Evolutionary conservation across 2,888 invertebrate species (phyloP), one percentile per base, ranked within the genome.

Genomic region (Idaea biselata): DNA sequence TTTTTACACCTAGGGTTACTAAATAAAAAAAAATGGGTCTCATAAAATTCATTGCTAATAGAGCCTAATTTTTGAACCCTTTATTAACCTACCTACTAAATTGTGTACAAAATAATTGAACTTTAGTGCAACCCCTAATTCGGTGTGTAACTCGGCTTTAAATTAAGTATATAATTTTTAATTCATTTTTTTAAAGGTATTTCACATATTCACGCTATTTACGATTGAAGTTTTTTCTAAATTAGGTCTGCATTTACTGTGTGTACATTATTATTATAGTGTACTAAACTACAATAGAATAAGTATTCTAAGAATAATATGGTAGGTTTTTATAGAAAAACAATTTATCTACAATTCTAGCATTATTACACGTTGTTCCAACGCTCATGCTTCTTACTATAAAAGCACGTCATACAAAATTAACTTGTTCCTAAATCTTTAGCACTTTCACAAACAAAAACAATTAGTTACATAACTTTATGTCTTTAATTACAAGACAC

Each of bases 381-480:
- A 44, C 44, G 11, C 11, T 44, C 3, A 14, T 8, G 14, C 44
- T 14, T 8, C 44, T 44, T 44, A 44, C 44, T 44, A 44, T 44
- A 44, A 44, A 44, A 44, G 32, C 44, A 44, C 44, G 44, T 44
- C 44, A 44, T 44, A 44, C 44, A 44, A 44, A n/a, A 44, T 44
- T 44, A 44, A 14, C 44, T 44, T 44, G 44, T 44, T 44, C 44
- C 44, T 44, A 44, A 44, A 44, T 44, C 44, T 44, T 44, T 44
- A 44, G 11, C 44, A 44, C 44, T 44, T 11, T 55, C 16, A 63
- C 33, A 63, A 60, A 62, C 25, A 56, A 60, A 60, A 60, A 61
- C 59, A 54, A 32, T 60, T 60, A 55, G 58, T 60, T 60, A 59
- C 65, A 62, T 31, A 60, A 53, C 59, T 65, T 61, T 65, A 62